These are phyloP conservation scores for Scaptomyza graminum DNA, from an alignment of 1,140 invertebrate genomes.

Conservation along the genomic window DNA sequence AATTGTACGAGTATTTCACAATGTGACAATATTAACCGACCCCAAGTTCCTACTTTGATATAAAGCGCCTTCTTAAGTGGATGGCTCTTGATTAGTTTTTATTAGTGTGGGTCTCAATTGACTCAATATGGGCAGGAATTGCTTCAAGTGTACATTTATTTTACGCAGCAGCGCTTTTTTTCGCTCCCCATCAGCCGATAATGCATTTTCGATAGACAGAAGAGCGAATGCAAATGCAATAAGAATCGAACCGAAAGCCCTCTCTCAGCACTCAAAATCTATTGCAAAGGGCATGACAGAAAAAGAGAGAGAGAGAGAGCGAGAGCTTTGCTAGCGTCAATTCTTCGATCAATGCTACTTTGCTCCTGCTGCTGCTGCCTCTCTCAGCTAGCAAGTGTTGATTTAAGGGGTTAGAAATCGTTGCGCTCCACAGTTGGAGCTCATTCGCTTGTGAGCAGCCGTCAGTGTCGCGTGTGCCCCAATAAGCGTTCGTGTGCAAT, in stretches of 20 bases:
- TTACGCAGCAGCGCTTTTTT: slow-evolving; percentile 43
- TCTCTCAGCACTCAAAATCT: slow-evolving; percentile 2
- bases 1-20: slow-evolving; percentile 12
- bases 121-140: slow-evolving; percentile 20
- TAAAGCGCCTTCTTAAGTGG: not conserved
- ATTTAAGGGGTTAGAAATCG: slow-evolving; percentile 33
- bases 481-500: slow-evolving; percentile 45
- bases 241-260: not conserved
- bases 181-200: slow-evolving; percentile 2
- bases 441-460: slow-evolving; percentile 80
- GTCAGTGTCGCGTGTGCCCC: slow-evolving; percentile 78
- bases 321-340: slow-evolving; percentile 14
- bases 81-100: not conserved
- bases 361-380: slow-evolving; percentile 14
- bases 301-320: not conserved
- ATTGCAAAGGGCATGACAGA: slow-evolving; percentile 1
- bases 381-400: slow-evolving; percentile 6
- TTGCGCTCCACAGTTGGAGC: slow-evolving; percentile 27
- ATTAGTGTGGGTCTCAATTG: slow-evolving; percentile 17
- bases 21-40: slow-evolving; percentile 19
- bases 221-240: slow-evolving; percentile 16
- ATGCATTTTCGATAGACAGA: slow-evolving; percentile 14
- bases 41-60: slow-evolving; percentile 9
- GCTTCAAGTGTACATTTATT: slow-evolving; percentile 33
- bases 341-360: slow-evolving; percentile 11